A percentile compares a stretch with the other conserved stretches of the same genome.
These are phyloP conservation scores for Meliscaeva auricollis DNA, from an alignment of 2,888 invertebrate genomes.

Conservation along the genomic window DNA sequence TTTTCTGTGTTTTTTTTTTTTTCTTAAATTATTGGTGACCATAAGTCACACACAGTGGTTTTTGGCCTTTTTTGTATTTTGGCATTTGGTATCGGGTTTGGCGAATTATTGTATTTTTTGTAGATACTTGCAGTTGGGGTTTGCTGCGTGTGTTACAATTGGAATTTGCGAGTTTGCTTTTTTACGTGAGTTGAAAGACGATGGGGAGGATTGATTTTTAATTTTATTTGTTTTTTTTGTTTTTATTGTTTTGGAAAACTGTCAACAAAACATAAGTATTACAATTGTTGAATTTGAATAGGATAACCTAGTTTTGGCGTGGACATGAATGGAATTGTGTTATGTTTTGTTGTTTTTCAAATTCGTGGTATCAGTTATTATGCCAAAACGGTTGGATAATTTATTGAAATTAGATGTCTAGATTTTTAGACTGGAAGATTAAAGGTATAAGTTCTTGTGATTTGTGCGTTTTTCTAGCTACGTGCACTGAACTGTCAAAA, in stretches of 20 bases:
- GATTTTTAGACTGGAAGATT: too few relatives aligned
- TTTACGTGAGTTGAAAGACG: conserved; percentile 49
- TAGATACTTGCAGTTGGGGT: conserved; percentile 22
- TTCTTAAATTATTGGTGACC: conserved; percentile 36
- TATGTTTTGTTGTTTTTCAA: conserved; percentile 27
- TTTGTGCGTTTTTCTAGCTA: too few relatives aligned
- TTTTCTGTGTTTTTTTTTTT: conserved; percentile 12
- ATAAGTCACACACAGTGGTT: conserved; percentile 58
- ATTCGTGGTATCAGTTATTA: conserved; percentile 15
- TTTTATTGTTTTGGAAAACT: conserved; percentile 50
- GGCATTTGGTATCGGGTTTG: conserved; percentile 50
- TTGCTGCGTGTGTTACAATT: conserved; percentile 58
- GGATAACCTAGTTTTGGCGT: conserved; percentile 68
- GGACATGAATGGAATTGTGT: conserved; percentile 61
- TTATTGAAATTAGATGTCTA: neutral
- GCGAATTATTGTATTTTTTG: conserved; percentile 9
- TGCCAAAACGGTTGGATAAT: conserved; percentile 29
- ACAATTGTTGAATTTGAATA: conserved; percentile 74
- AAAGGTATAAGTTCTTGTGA: too few relatives aligned
- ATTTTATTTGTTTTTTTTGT: conserved; percentile 7
- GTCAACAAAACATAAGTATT: conserved; percentile 69
- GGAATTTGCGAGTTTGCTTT: conserved; percentile 54
- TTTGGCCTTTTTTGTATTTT: conserved; percentile 43
- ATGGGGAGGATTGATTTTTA: conserved; percentile 43
- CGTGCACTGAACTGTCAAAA: too few relatives aligned